Evolutionary conservation across 1,140 invertebrate species (phyloP), one percentile per base, ranked within the genome.

Genomic region (Campoletis sonorensis): DNA sequence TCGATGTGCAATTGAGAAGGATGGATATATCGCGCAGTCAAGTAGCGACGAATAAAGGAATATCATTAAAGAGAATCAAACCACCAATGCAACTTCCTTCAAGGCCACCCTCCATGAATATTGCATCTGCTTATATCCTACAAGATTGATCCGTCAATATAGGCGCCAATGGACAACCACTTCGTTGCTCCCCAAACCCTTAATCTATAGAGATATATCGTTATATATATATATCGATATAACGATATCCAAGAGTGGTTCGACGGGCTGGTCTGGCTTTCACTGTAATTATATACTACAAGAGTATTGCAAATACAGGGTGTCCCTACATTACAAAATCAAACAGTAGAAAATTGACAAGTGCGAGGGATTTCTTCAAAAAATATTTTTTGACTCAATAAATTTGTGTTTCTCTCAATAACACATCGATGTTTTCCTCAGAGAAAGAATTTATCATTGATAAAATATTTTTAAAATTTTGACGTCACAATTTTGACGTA

Each of bases 271-370:
- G 71, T 72, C 84, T 87, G 87, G 87, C 88, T 89, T 89, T 89
- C 87, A 88, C 88, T 87, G 83, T 89, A 89, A 89, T 88, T 88
- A 89, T 83, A 88, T 84, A 84, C 83, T 87, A 82, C 78, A 77
- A 68, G 68, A 21, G 67, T 78, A 33, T 10, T 51, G 71, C 27
- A 30, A 4, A 15, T 54, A 54, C 51, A 54, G 37, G 37, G 37
- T 37, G 37, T 21, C 51, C n/a, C 51, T 4, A 15, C 4, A 15
- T 45, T 37, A 49, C 58, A n/a, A 75, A 37, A 27, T 16, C 37
- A 8, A 72, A 30, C 26, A 30, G 27, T 23, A n/a, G n/a, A n/a
- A n/a, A n/a, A n/a, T n/a, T n/a, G n/a, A n/a, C n/a, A n/a, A n/a
- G n/a, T n/a, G n/a, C n/a, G n/a, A n/a, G n/a, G n/a, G n/a, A n/a